Percentiles rank a stretch among this genome's conserved stretches.
Conservation (phyloP, 2,888 invertebrate genomes). For the Melipona bicolor region DNA sequence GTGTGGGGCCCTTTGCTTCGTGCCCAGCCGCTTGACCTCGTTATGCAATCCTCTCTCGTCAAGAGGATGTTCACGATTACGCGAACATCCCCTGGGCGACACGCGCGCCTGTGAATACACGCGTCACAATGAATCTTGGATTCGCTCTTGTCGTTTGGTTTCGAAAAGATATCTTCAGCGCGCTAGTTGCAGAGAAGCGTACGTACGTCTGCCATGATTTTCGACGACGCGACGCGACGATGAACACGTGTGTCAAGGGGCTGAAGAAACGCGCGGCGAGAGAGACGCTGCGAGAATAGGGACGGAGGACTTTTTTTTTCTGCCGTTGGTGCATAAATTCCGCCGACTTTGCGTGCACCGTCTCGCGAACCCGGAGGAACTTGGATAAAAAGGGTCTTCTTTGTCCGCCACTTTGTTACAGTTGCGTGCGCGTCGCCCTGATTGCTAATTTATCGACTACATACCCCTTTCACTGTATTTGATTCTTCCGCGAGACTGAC, state of each 20-base stretch:
- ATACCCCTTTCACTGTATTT: not conserved
- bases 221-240: conserved; percentile 1
- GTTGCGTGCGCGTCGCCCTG: conserved; percentile 28
- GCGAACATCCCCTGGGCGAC: not conserved
- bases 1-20: not conserved
- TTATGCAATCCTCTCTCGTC: conserved; percentile 71
- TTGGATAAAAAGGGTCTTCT: conserved; percentile 70
- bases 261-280: not conserved
- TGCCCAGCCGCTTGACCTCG: conserved; percentile 60
- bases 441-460: conserved; percentile 50
- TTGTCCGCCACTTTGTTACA: conserved; percentile 65
- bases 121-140: conserved; percentile 56
- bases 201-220: conserved; percentile 38
- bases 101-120: not conserved
- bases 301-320: conserved; percentile 42
- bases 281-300: not conserved
- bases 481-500: not conserved
- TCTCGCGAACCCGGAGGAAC: conserved; percentile 72
- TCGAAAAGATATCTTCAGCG: conserved; percentile 12
- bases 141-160: not conserved
- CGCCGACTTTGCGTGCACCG: conserved; percentile 70
- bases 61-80: conserved; percentile 14
- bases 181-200: conserved; percentile 30
- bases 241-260: not conserved
- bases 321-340: conserved; percentile 67